A percentile compares a stretch with the other conserved stretches of the same genome.
Conservation (phyloP, 2,888 invertebrate genomes). For the Harpalus rubripes region DNA sequence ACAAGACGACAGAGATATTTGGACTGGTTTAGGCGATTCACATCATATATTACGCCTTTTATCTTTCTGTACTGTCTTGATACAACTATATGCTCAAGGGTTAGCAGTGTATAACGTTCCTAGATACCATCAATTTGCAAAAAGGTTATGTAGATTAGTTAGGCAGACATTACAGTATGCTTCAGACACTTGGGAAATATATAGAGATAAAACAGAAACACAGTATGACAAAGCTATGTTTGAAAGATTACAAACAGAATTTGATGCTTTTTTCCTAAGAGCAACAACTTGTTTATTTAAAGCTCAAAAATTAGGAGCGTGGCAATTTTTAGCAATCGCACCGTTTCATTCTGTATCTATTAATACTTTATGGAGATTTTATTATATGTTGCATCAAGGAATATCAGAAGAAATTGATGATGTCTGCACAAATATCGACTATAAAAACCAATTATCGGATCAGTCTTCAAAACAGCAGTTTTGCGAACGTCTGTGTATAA, state of each 20-base stretch:
- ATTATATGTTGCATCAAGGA: constrained; percentile 81
- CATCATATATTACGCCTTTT: constrained; percentile 83
- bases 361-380: constrained; percentile 83
- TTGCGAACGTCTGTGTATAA: constrained; percentile 82
- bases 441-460: constrained; percentile 77
- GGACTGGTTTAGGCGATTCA: constrained; percentile 78
- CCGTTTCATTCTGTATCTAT: constrained; percentile 83
- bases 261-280: constrained; percentile 85
- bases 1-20: constrained; percentile 76
- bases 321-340: constrained; percentile 90
- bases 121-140: constrained; percentile 85
- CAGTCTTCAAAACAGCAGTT: constrained; percentile 79
- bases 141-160: constrained; percentile 83
- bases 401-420: constrained; percentile 72
- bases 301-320: constrained; percentile 86
- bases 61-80: constrained; percentile 84
- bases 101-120: constrained; percentile 83
- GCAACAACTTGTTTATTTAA: constrained; percentile 85
- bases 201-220: constrained; percentile 59
- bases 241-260: constrained; percentile 84
- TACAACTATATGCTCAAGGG: constrained; percentile 83
- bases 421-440: constrained; percentile 74
- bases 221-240: constrained; percentile 78
- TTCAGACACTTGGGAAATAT: constrained; percentile 84
- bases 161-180: constrained; percentile 86